Evolutionary conservation across 2,797 vertebrate genomes (phyloP).

Genomic region (Mormyrus proboscirostris): DNA sequence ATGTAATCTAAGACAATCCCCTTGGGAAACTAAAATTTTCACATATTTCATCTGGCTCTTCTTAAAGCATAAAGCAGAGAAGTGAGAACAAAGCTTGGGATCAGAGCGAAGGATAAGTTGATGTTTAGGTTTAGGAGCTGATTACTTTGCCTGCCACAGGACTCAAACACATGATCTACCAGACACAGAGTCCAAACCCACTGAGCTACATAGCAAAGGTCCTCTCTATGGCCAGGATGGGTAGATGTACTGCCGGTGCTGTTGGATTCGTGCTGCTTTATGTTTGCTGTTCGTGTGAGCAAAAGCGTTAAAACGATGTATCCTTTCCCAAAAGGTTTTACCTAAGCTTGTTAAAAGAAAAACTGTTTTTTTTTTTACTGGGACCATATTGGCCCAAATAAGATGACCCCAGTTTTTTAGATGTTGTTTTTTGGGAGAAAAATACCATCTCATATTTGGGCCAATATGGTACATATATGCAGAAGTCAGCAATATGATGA

Average conservation of each 20-base stretch:
- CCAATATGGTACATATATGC: neutral
- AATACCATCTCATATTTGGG: neutral
- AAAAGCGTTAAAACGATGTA: neutral
- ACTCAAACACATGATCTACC: neutral
- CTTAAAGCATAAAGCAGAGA: neutral
- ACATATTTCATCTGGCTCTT: neutral
- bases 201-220: neutral
- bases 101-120: neutral
- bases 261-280: neutral
- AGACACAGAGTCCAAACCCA: neutral
- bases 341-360: neutral
- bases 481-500: neutral
- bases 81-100: neutral
- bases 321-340: neutral
- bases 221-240: neutral
- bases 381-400: neutral
- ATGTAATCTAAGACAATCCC: neutral
- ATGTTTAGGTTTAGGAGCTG: neutral
- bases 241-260: neutral
- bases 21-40: neutral
- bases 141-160: neutral
- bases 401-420: neutral
- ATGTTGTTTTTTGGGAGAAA: neutral
- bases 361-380: neutral
- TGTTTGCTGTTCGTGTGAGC: neutral